Evolutionary conservation across 2,113 vertebrate genomes (phyloP), one percentile per base, ranked within the genome.

Genomic region (Xiphophorus maculatus): DNA sequence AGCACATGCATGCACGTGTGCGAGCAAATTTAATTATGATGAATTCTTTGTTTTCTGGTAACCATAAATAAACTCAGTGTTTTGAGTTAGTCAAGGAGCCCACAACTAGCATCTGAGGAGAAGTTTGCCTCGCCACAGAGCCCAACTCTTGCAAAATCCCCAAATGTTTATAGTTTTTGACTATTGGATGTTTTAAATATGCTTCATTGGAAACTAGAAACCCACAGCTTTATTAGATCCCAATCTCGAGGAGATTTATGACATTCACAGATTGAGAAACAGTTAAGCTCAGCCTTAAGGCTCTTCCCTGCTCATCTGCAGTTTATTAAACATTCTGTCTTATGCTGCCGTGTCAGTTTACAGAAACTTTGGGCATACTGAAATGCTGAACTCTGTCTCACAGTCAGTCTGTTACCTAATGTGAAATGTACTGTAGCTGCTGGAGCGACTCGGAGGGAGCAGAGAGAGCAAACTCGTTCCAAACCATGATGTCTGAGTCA

Each of bases 401-500:
- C 66, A 82, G 73, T 77, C 25, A 72, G 70, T 74, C 27, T 77
- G 33, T 62, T 60, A 79, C 29, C 85, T 75, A 79, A 85, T 70
- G 79, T 80, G 78, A 79, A 77, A 33, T 63, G 33, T 17, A 35
- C 22, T 62, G 2, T 71, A 74, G 74, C 69, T 58, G 14, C 35
- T 58, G 63, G 64, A 77, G 4, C 65, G 67, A 69, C 61, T 62
- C 58, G 25, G 72, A 75, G 60, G 76, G 76, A 30, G 33, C 22
- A 48, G 44, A 76, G 44, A 73, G 79, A 76, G 70, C 1, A 66
- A 51, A 76, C 61, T 51, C 8, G 60, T 67, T 69, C 74, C 70
- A 68, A 84, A 79, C 61, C 75, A 72, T 60, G 44, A 66, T 71
- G 78, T 87, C 87, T 90, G 89, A 91, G 85, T 93, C 90, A 87